phyloP scores from a whole-genome alignment of 92 coral and sea anemone species.

The Desmophyllum pertusum region DNA sequence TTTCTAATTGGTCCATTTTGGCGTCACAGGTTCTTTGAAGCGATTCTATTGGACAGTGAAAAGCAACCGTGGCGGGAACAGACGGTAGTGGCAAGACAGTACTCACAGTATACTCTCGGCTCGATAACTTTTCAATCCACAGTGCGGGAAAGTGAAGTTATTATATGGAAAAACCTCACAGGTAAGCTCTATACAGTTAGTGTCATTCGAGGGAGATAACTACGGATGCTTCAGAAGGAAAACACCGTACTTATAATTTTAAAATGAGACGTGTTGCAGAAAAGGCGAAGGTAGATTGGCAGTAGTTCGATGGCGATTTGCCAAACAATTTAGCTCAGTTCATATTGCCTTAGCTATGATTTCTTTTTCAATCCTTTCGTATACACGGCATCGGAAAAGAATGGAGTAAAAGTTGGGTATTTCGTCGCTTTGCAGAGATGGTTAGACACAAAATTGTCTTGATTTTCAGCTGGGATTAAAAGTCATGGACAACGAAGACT shows the following conservation, averaged over 20 bases:
- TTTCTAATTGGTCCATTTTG: slow-evolving; percentile 51
- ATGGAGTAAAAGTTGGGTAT: neutral
- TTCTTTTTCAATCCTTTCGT: neutral
- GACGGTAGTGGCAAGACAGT: slow-evolving; percentile 10
- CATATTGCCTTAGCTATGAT: too few relatives aligned
- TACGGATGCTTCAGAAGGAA: neutral
- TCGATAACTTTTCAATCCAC: neutral
- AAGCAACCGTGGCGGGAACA: slow-evolving; percentile 7
- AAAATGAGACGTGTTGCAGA: neutral
- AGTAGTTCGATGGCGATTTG: too few relatives aligned
- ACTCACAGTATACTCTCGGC: neutral
- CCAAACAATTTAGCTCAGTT: too few relatives aligned
- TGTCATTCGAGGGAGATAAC: neutral
- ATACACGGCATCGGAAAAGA: neutral
- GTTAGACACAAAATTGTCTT: neutral
- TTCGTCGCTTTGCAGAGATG: neutral
- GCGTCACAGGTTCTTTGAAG: slow-evolving; percentile 57
- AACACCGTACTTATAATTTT: neutral
- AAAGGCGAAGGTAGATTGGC: neutral
- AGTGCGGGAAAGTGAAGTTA: neutral
- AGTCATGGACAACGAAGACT: neutral
- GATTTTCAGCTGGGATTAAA: neutral
- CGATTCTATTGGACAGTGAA: slow-evolving; percentile 44
- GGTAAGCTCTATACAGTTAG: slow-evolving; percentile 7
- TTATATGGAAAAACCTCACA: slow-evolving; percentile 48